Percentiles rank a stretch among this genome's conserved stretches.
phyloP scores from a whole-genome alignment of 1,140 invertebrate genomes.

The Scylla paramamosain region DNA sequence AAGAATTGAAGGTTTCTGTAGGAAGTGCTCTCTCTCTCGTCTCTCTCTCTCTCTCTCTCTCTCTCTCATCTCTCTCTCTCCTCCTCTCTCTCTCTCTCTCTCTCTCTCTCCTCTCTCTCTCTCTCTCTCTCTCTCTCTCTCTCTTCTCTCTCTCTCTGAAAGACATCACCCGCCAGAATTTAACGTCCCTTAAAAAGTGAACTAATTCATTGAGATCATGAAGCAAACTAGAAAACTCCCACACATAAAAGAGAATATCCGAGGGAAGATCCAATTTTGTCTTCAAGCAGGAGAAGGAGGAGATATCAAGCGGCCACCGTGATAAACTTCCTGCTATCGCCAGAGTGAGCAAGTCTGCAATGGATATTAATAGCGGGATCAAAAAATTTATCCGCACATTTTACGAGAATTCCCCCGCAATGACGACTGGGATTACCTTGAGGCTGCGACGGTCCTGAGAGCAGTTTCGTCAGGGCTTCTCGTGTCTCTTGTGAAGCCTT shows the following conservation, averaged over 20 bases:
- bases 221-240: too few relatives aligned
- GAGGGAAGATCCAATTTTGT: not conserved
- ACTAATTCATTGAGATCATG: too few relatives aligned
- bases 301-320: not conserved
- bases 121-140: constrained; percentile 48
- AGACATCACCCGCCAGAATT: too few relatives aligned
- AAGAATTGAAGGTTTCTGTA: not conserved
- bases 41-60: constrained; percentile 51
- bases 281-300: not conserved
- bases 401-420: not conserved
- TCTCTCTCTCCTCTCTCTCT: constrained; percentile 58
- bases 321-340: not conserved
- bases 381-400: not conserved
- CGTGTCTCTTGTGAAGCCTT: too few relatives aligned
- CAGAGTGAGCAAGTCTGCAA: not conserved
- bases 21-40: not conserved
- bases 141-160: too few relatives aligned
- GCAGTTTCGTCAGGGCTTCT: not conserved
- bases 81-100: constrained; percentile 56
- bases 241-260: not conserved
- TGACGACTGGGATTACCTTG: not conserved
- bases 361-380: not conserved
- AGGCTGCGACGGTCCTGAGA: not conserved
- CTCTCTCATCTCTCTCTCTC: constrained; percentile 47
- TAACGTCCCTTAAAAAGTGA: too few relatives aligned